Conservation (phyloP, 1,140 invertebrate genomes). For the Sinella curviseta region DNA sequence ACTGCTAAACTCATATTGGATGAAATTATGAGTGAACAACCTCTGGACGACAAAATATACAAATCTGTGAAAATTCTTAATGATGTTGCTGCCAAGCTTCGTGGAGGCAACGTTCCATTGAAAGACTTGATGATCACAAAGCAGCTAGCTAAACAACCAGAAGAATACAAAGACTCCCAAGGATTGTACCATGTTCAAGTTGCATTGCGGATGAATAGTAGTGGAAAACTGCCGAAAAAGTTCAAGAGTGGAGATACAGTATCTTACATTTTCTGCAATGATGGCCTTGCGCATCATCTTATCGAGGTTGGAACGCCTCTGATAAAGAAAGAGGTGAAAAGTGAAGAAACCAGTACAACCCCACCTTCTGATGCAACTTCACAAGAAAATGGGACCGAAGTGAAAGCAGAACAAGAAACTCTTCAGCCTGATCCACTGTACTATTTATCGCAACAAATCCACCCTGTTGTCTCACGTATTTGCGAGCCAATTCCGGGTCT, state of each 20-base stretch:
- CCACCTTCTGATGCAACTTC: conserved; percentile 33
- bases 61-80: conserved; percentile 73
- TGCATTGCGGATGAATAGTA: conserved; percentile 80
- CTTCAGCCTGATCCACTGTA: conserved; percentile 79
- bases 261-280: conserved; percentile 85
- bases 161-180: conserved; percentile 86
- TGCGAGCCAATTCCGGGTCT: conserved; percentile 94
- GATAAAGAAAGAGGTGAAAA: background rate
- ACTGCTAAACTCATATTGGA: conserved; percentile 80
- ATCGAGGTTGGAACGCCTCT: conserved; percentile 16
- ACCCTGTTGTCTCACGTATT: conserved; percentile 89
- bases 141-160: conserved; percentile 91
- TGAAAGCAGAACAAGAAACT: conserved; percentile 66
- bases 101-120: conserved; percentile 69
- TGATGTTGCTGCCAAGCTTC: conserved; percentile 68
- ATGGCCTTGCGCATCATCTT: conserved; percentile 43
- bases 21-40: conserved; percentile 79
- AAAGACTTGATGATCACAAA: conserved; percentile 87
- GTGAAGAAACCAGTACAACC: background rate
- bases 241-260: conserved; percentile 93
- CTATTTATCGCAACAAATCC: conserved; percentile 84
- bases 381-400: conserved; percentile 67
- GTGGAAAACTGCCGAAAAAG: conserved; percentile 67
- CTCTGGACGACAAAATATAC: conserved; percentile 77
- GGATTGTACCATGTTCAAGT: conserved; percentile 88